Conservation (phyloP, 2,113 vertebrate species). For the Seriola aureovittata region DNA sequence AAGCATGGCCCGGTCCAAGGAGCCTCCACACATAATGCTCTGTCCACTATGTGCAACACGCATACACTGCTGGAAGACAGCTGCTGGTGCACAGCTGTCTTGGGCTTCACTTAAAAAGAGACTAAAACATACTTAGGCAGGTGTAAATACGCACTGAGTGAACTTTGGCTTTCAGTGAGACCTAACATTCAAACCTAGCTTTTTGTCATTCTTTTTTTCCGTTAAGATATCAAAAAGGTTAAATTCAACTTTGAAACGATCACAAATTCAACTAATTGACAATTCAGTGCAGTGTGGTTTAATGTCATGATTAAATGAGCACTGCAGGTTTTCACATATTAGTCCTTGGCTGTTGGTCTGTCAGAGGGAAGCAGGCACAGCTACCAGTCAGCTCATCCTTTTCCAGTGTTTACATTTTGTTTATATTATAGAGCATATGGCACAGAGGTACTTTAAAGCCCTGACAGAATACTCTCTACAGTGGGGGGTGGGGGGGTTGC, state of each 20-base stretch:
- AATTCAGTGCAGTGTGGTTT: background rate
- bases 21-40: conserved; percentile 55
- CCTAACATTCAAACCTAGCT: too few relatives aligned
- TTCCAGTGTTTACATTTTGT: conserved; percentile 70
- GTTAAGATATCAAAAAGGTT: background rate
- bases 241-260: background rate
- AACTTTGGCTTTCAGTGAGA: too few relatives aligned
- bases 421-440: conserved; percentile 54
- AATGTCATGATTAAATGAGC: conserved; percentile 12
- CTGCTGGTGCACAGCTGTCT: conserved; percentile 46
- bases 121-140: conserved; percentile 18
- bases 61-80: conserved; percentile 60
- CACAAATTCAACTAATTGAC: background rate
- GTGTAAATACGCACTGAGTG: background rate
- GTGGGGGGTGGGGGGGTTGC: background rate
- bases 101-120: conserved; percentile 26
- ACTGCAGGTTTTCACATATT: background rate
- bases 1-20: conserved; percentile 50
- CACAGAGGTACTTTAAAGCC: conserved; percentile 32
- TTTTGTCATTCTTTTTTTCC: background rate
- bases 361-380: background rate
- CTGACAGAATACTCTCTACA: conserved; percentile 24
- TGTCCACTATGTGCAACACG: conserved; percentile 45
- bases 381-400: conserved; percentile 52
- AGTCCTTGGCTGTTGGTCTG: conserved; percentile 6